phyloP scores from a whole-genome alignment of 2,113 vertebrate species.

The Epinephelus lanceolatus region DNA sequence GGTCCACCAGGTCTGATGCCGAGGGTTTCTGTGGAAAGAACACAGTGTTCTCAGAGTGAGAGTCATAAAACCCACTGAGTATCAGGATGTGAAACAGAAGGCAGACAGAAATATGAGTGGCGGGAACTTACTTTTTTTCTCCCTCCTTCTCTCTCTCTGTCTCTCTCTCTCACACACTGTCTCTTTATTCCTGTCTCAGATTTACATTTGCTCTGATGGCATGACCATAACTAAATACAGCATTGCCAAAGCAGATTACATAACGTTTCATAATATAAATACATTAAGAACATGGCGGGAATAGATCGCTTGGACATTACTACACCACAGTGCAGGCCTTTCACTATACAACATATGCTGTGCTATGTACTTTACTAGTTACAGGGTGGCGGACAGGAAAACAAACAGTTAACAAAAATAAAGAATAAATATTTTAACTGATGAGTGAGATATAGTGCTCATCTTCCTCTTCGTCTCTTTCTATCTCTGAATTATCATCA shows the following conservation, averaged over 20 bases:
- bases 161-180: not conserved
- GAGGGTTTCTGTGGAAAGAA: conserved; percentile 15
- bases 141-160: not conserved
- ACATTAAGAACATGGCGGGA: too few relatives aligned
- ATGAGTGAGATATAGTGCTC: not conserved
- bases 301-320: not conserved
- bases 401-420: not conserved
- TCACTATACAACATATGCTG: not conserved
- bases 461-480: not conserved
- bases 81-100: conserved; percentile 19
- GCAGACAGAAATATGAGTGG: not conserved
- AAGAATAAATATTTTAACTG: not conserved
- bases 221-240: not conserved
- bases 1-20: not conserved
- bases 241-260: not conserved
- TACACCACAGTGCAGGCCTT: not conserved
- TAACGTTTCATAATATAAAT: not conserved
- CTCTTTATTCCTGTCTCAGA: not conserved
- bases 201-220: not conserved
- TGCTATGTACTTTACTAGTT: not conserved
- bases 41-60: conserved; percentile 35
- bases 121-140: not conserved
- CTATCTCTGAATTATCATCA: not conserved
- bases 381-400: not conserved
- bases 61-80: conserved; percentile 28